Conservation (phyloP, 2,113 vertebrate species). For the Chroicocephalus ridibundus region DNA sequence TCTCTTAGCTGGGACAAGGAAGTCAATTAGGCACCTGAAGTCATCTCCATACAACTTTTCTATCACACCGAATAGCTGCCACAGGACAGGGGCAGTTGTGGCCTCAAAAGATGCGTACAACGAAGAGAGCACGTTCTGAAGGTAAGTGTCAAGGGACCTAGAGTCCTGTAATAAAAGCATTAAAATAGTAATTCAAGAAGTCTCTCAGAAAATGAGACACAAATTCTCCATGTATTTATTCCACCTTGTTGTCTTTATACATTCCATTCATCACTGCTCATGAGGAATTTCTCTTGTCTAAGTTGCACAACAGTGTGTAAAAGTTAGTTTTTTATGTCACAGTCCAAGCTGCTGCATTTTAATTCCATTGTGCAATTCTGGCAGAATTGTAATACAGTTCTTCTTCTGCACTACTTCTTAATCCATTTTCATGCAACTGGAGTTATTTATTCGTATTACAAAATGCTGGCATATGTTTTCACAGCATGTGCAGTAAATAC, state of each 20-base stretch:
- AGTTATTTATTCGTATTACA: background rate
- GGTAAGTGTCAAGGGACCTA: conserved; percentile 80
- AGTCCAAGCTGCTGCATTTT: background rate
- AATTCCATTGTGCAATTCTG: background rate
- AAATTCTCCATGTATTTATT: background rate
- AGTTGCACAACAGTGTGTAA: background rate
- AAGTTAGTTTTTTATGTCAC: background rate
- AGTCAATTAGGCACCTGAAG: conserved; percentile 83
- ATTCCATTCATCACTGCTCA: background rate
- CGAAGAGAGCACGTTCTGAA: conserved; percentile 79
- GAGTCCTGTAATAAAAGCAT: conserved; percentile 72
- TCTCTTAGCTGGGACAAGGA: conserved; percentile 81
- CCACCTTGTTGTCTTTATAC: background rate
- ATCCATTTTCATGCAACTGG: background rate
- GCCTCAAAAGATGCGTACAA: conserved; percentile 81
- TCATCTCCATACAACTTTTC: conserved; percentile 84
- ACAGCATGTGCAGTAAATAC: background rate
- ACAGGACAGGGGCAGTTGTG: conserved; percentile 81
- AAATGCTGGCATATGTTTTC: background rate
- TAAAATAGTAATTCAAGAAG: background rate
- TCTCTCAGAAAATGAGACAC: background rate
- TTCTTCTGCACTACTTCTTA: background rate
- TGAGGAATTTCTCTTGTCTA: background rate
- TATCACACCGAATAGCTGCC: conserved; percentile 84
- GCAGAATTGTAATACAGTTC: background rate